phyloP scores from a whole-genome alignment of 2,888 invertebrate genomes.

The Laspeyria flexula region DNA sequence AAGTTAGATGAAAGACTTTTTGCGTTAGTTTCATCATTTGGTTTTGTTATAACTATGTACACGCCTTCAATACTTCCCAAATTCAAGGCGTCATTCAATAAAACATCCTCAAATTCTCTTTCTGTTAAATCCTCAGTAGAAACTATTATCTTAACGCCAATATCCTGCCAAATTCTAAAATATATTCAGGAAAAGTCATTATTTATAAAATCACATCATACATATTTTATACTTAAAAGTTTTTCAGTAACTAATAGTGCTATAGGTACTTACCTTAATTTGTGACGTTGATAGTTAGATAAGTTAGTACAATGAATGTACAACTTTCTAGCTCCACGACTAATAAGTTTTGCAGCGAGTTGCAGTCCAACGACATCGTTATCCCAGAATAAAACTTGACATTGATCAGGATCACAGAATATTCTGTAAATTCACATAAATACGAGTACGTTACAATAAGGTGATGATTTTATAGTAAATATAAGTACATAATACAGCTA shows the following conservation, averaged over 20 bases:
- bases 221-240: background rate
- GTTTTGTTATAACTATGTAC: background rate
- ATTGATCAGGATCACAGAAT: conserved; percentile 37
- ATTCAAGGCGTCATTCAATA: background rate
- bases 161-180: background rate
- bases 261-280: background rate
- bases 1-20: background rate
- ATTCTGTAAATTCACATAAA: conserved; percentile 42
- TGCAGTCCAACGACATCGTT: conserved; percentile 47
- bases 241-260: background rate
- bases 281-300: background rate
- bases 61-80: background rate
- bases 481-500: too few species aligned
- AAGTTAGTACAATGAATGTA: conserved; percentile 15
- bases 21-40: background rate
- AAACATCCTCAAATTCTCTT: background rate
- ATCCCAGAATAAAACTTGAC: conserved; percentile 54
- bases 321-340: conserved; percentile 55
- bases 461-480: too few species aligned
- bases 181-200: background rate
- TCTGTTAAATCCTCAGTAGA: background rate
- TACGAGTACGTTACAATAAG: background rate
- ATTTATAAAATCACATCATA: background rate
- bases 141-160: background rate
- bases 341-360: conserved; percentile 52